Evolutionary conservation across 2,888 invertebrate genomes (phyloP), one percentile per base, ranked within the genome.

Genomic region (Sericinus montela): DNA sequence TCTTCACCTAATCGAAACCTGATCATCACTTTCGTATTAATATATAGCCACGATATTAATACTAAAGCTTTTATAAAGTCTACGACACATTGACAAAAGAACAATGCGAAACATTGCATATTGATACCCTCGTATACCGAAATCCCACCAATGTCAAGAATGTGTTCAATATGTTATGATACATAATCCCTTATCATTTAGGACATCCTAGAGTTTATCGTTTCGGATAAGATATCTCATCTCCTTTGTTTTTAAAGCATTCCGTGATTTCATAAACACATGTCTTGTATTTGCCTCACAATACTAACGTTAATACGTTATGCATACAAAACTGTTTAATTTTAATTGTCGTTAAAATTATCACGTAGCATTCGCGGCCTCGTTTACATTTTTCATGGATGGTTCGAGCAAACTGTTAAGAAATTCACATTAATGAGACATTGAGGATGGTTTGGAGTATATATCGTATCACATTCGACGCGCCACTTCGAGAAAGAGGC

Each of bases 171-270:
- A 29, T 45, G 29, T 40, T 15, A 41, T 15, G 13, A 44, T 38
- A 45, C 38, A 42, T 44, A 43, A 45, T 29, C 11, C 38, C 28
- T 48, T 48, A 45, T 55, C 50, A 36, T 45, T 49, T 37, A 28
- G 44, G 9, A 37, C 15, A 50, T 52, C 43, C 42, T 51, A 45
- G 44, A 50, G 19, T 52, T 52, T 49, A 49, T 54, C 43, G 2
- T 19, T 23, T 8, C 41, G 30, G 55, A 55, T 55, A 55, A 55
- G 52, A 54, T 54, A 41, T 30, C 16, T 13, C 50, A 45, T 45
- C 40, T 50, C 36, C 16, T 37, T 39, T 49, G 49, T 49, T 39
- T 49, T 39, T 11, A 8, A 35, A 35, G 23, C 44, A 28, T 3
- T 10, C 16, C 11, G 34, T 23, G 34, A 43, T 49, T 34, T 39